Percentiles rank a stretch among this genome's conserved stretches.
These are phyloP conservation scores for Archips xylosteana DNA, from an alignment of 2,888 invertebrate genomes.

Conservation along the genomic window DNA sequence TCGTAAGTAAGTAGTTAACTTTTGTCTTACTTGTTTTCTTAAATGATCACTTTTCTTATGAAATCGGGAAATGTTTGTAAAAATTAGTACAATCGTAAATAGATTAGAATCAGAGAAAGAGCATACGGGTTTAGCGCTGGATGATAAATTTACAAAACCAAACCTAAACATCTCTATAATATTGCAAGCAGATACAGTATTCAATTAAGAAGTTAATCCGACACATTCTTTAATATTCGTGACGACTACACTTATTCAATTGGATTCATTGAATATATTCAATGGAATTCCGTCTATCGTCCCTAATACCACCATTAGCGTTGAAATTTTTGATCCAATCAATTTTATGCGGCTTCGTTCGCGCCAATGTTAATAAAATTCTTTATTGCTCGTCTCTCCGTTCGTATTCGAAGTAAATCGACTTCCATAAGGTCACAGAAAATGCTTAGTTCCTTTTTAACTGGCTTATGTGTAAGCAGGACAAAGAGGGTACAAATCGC, in stretches of 20 bases:
- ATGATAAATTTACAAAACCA: no score
- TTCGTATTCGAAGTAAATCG: conserved; percentile 17
- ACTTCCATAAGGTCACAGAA: not conserved
- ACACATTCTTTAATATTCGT: conserved; percentile 22
- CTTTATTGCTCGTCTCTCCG: conserved; percentile 35
- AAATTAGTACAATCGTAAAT: no score
- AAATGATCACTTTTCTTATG: not conserved
- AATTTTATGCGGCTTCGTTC: conserved; percentile 43
- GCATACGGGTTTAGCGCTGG: no score
- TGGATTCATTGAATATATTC: conserved; percentile 39
- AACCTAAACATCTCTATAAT: not conserved
- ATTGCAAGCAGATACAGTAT: not conserved
- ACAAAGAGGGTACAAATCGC: not conserved
- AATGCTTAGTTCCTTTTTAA: not conserved
- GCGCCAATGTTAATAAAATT: conserved; percentile 42
- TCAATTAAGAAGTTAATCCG: conserved; percentile 6
- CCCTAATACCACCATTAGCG: conserved; percentile 40
- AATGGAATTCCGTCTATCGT: conserved; percentile 33
- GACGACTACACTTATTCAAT: conserved; percentile 31
- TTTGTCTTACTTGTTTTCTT: not conserved
- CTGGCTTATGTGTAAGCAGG: not conserved
- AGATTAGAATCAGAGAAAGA: no score
- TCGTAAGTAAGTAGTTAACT: no score
- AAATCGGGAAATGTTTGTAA: not conserved
- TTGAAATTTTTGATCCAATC: conserved; percentile 43